Percentiles rank a stretch among this genome's conserved stretches.
phyloP scores from a whole-genome alignment of 1,140 invertebrate species.

The Melitaea cinxia region DNA sequence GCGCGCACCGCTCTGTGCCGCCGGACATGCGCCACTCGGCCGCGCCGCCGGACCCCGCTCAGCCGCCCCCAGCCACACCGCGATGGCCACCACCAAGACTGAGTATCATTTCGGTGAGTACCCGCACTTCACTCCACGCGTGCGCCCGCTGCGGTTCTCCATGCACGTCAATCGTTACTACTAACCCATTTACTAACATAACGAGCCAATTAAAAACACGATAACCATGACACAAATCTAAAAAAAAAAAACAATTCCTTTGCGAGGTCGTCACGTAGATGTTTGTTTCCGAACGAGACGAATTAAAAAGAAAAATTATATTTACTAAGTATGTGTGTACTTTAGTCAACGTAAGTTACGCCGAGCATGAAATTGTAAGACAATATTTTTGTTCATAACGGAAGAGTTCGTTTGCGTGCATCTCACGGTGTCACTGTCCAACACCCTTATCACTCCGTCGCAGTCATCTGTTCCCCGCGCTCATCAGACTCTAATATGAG shows the following conservation, averaged over 20 bases:
- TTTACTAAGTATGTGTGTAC: too few species aligned
- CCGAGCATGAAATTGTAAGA: too few species aligned
- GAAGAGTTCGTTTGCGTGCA: too few species aligned
- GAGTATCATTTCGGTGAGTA: conserved; percentile 69
- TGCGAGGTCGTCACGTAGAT: not conserved
- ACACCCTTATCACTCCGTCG: too few species aligned
- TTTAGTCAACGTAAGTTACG: too few species aligned
- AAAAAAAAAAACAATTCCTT: not conserved
- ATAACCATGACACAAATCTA: not conserved
- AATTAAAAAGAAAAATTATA: too few species aligned
- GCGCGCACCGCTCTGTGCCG: conserved; percentile 45
- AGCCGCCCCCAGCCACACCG: conserved; percentile 15
- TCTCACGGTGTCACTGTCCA: too few species aligned
- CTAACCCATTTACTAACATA: too few species aligned
- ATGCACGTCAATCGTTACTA: too few species aligned
- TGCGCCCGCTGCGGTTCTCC: not conserved
- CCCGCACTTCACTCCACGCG: not conserved
- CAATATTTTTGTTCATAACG: too few species aligned
- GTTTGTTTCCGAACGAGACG: too few species aligned
- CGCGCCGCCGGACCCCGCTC: conserved; percentile 26
- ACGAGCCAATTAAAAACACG: not conserved
- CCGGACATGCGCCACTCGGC: conserved; percentile 41
- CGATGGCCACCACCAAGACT: conserved; percentile 54
- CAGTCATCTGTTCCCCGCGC: not conserved
- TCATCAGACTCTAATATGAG: not conserved